Conservation (phyloP, 2,888 invertebrate genomes). For the Drosophila anomalata region DNA sequence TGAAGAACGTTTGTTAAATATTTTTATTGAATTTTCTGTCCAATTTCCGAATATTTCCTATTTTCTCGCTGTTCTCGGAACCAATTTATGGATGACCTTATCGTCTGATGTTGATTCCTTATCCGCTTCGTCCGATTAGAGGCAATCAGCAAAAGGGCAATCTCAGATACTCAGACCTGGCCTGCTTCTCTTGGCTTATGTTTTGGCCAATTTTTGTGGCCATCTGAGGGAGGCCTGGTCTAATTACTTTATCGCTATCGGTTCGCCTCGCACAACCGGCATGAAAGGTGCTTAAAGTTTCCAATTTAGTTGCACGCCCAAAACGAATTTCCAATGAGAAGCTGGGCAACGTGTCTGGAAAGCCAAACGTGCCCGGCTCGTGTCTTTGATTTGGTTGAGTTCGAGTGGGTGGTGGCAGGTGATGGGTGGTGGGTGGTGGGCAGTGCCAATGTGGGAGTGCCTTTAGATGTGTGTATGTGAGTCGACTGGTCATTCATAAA, state of each 20-base stretch:
- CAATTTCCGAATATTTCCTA: background rate
- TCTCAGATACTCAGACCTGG: conserved; percentile 14
- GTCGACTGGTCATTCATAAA: conserved; percentile 64
- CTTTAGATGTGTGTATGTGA: conserved; percentile 4
- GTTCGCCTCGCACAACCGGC: conserved; percentile 29
- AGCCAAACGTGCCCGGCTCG: conserved; percentile 53
- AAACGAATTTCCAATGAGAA: conserved; percentile 68
- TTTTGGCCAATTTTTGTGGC: conserved; percentile 38
- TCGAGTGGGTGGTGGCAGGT: conserved; percentile 17
- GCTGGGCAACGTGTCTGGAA: conserved; percentile 69
- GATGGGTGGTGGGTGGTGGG: conserved; percentile 13
- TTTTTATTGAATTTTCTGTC: background rate
- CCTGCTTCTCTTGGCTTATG: conserved; percentile 19
- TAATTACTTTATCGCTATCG: conserved; percentile 67
- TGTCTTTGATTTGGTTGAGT: conserved; percentile 2
- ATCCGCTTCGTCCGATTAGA: conserved; percentile 50
- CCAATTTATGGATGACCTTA: conserved; percentile 3
- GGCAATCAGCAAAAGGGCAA: conserved; percentile 37
- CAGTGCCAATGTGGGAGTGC: background rate
- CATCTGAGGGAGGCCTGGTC: conserved; percentile 28
- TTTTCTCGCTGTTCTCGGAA: background rate
- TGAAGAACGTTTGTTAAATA: background rate
- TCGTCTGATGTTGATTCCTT: conserved; percentile 32
- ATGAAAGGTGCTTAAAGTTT: conserved; percentile 65
- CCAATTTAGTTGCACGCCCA: conserved; percentile 65